phyloP scores from a whole-genome alignment of 2,797 vertebrate genomes.

The Erethizon dorsatum region DNA sequence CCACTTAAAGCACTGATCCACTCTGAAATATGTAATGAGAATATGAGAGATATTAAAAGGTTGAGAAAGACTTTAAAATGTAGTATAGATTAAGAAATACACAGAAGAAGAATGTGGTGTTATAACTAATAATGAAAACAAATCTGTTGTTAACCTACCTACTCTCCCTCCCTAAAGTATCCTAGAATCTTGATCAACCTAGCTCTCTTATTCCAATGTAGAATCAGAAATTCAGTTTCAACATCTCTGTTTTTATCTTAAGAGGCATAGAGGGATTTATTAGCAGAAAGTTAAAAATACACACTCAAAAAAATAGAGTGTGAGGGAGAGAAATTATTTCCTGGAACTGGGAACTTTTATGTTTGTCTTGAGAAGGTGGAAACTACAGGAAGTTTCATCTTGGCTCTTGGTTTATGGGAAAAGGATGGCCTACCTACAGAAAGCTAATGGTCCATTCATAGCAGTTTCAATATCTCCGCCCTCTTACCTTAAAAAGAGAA shows the following conservation, averaged over 20 bases:
- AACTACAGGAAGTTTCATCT: background rate
- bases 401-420: background rate
- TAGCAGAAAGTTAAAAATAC: background rate
- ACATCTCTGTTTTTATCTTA: background rate
- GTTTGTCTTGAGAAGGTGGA: background rate
- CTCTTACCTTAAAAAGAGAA: background rate
- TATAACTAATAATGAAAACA: constrained; percentile 45
- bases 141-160: background rate
- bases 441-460: background rate
- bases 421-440: background rate
- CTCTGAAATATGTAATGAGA: constrained; percentile 39
- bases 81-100: background rate
- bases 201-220: background rate
- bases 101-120: background rate
- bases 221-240: background rate
- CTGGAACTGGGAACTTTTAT: background rate
- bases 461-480: background rate
- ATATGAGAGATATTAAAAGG: background rate
- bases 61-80: background rate
- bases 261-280: background rate
- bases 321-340: background rate
- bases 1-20: background rate
- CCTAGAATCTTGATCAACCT: background rate
- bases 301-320: background rate
- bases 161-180: background rate